A percentile compares a stretch with the other conserved stretches of the same genome.
phyloP scores from a whole-genome alignment of 1,140 invertebrate genomes.

The Drosophila mojavensis region DNA sequence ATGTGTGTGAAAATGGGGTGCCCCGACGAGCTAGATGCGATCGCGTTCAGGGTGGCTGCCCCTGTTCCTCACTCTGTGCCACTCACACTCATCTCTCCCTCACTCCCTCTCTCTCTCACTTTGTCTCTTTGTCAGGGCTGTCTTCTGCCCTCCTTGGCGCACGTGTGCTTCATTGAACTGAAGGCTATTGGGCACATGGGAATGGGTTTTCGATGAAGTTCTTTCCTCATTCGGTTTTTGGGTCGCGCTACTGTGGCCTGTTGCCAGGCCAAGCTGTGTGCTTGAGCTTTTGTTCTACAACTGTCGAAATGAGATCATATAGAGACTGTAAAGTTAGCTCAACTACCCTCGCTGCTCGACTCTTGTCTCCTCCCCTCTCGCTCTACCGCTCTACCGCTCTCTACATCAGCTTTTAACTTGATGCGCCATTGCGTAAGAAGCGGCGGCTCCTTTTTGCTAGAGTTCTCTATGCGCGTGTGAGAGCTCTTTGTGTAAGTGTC shows the following conservation, averaged over 20 bases:
- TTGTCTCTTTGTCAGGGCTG: neutral
- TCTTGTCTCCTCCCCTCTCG: neutral
- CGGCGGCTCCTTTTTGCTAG: slow-evolving; percentile 33
- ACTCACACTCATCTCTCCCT: neutral
- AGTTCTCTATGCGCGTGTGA: slow-evolving; percentile 13
- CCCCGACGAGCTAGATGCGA: slow-evolving; percentile 24
- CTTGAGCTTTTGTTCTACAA: slow-evolving; percentile 36
- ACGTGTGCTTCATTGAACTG: slow-evolving; percentile 50
- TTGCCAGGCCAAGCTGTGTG: slow-evolving; percentile 53
- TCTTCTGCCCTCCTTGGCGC: slow-evolving; percentile 26
- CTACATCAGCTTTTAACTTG: slow-evolving; percentile 9
- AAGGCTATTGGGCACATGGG: neutral
- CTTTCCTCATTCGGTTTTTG: neutral
- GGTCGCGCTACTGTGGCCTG: slow-evolving; percentile 20
- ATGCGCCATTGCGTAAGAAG: slow-evolving; percentile 50
- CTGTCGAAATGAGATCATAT: slow-evolving; percentile 43
- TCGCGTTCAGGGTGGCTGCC: slow-evolving; percentile 67
- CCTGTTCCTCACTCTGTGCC: neutral
- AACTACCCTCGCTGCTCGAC: neutral
- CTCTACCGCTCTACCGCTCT: neutral
- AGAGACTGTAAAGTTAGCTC: slow-evolving; percentile 26
- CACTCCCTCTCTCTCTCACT: slow-evolving; percentile 2
- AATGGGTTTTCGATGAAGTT: neutral
- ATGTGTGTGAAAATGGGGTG: slow-evolving; percentile 75
- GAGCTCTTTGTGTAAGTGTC: slow-evolving; percentile 17